phyloP scores from a whole-genome alignment of 1,140 invertebrate species.

The Gonioctena quinquepunctata region DNA sequence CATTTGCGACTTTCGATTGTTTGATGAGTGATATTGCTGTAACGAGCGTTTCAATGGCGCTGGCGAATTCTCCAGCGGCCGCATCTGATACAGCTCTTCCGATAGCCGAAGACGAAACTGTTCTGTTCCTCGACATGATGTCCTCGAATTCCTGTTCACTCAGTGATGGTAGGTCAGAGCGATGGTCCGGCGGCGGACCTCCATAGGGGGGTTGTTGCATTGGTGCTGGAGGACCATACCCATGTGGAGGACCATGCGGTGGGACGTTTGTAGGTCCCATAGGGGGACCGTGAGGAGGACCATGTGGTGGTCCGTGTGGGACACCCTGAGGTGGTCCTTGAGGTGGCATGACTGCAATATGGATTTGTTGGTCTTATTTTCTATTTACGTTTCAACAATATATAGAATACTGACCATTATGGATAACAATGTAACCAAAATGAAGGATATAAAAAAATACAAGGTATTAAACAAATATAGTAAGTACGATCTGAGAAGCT shows the following conservation, averaged over 20 bases:
- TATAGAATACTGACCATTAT: background rate
- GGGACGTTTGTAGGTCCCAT: constrained; percentile 60
- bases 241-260: constrained; percentile 64
- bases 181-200: constrained; percentile 56
- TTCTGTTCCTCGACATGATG: constrained; percentile 95
- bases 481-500: background rate
- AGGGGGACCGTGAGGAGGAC: constrained; percentile 63
- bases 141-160: constrained; percentile 97
- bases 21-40: constrained; percentile 99
- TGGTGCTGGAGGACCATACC: constrained; percentile 61
- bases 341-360: constrained; percentile 57
- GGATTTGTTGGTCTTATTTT: constrained; percentile 7
- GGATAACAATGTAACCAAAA: background rate
- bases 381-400: background rate
- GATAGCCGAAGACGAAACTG: constrained; percentile 96
- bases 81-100: constrained; percentile 96
- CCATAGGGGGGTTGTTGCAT: constrained; percentile 49
- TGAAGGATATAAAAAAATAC: background rate
- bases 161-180: constrained; percentile 69
- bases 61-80: constrained; percentile 93
- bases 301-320: constrained; percentile 65
- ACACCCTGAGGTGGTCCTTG: constrained; percentile 61
- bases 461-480: background rate
- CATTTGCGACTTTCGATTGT: constrained; percentile 96
- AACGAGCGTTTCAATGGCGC: constrained; percentile 96